These are phyloP conservation scores for Oostethus manadensis DNA, from an alignment of 2,113 vertebrate species.

Conservation along the genomic window DNA sequence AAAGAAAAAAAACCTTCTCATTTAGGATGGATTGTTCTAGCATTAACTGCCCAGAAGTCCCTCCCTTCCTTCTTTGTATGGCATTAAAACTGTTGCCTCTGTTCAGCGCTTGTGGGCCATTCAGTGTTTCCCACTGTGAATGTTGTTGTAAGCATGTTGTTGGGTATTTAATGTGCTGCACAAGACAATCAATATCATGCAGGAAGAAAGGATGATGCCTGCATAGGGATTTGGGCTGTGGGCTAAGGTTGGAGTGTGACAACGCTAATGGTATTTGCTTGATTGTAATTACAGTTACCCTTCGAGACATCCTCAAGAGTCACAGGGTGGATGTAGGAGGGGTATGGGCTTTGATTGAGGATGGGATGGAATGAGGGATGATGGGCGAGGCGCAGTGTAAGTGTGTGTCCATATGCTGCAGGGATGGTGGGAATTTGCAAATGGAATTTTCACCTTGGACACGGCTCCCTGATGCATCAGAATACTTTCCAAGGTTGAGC, in stretches of 20 bases:
- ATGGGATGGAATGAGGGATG: conserved; percentile 37
- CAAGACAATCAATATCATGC: conserved; percentile 35
- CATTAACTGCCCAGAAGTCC: too few relatives aligned
- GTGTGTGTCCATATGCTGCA: conserved; percentile 62
- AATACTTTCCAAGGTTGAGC: conserved; percentile 48
- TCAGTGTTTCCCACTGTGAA: not conserved
- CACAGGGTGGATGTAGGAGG: conserved; percentile 18
- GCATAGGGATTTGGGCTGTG: conserved; percentile 20
- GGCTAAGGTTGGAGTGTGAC: conserved; percentile 15
- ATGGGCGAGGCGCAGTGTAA: conserved; percentile 50
- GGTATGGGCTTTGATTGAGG: conserved; percentile 45
- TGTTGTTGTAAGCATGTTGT: conserved; percentile 26
- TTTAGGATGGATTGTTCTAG: too few relatives aligned
- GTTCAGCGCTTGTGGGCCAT: not conserved
- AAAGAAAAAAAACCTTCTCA: too few relatives aligned
- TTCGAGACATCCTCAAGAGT: conserved; percentile 43
- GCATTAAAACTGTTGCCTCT: not conserved
- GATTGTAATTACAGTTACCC: conserved; percentile 56
- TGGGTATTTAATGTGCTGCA: conserved; percentile 38
- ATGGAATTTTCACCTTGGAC: conserved; percentile 56
- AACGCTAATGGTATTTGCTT: conserved; percentile 46
- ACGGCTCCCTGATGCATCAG: conserved; percentile 27
- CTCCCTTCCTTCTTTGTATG: not conserved
- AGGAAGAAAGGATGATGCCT: conserved; percentile 25
- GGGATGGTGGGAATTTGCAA: conserved; percentile 53